phyloP scores from a whole-genome alignment of 64 coral and sea anemone species.

The Anthopleura sola region DNA sequence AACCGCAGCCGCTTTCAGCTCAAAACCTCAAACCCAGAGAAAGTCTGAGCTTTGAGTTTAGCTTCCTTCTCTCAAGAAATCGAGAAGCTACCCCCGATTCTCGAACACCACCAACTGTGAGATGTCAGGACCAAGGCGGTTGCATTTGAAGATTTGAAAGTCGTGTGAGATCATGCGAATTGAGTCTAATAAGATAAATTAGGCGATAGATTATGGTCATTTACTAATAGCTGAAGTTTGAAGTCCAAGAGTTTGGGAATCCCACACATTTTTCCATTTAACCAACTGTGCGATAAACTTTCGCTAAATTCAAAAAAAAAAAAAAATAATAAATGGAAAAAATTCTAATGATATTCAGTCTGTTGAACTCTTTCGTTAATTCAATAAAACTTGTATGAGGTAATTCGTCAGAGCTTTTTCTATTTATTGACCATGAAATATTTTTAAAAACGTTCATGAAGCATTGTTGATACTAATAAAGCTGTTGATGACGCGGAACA shows the following conservation, averaged over 20 bases:
- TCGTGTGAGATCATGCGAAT: background rate
- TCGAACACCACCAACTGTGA: conserved; percentile 6
- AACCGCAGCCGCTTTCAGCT: background rate
- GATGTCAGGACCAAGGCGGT: background rate
- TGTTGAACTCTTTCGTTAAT: too few relatives aligned
- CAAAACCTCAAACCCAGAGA: background rate
- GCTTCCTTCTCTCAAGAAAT: background rate
- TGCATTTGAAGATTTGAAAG: background rate
- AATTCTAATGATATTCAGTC: too few relatives aligned
- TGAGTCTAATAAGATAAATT: conserved; percentile 6
- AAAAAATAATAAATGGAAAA: too few relatives aligned
- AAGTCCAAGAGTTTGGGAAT: background rate
- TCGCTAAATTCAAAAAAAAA: too few relatives aligned
- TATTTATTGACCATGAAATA: too few relatives aligned
- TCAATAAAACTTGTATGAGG: too few relatives aligned
- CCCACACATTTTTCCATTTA: background rate
- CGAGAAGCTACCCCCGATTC: background rate
- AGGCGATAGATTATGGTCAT: background rate
- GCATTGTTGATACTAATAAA: too few relatives aligned
- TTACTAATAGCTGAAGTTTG: background rate
- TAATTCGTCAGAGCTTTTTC: too few relatives aligned
- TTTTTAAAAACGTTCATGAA: too few relatives aligned
- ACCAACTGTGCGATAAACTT: background rate
- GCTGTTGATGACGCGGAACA: too few relatives aligned
- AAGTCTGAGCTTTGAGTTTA: background rate